Base-by-base conservation (phyloP, 2,797 vertebrate species). In the Pangasius larnaudii region DNA sequence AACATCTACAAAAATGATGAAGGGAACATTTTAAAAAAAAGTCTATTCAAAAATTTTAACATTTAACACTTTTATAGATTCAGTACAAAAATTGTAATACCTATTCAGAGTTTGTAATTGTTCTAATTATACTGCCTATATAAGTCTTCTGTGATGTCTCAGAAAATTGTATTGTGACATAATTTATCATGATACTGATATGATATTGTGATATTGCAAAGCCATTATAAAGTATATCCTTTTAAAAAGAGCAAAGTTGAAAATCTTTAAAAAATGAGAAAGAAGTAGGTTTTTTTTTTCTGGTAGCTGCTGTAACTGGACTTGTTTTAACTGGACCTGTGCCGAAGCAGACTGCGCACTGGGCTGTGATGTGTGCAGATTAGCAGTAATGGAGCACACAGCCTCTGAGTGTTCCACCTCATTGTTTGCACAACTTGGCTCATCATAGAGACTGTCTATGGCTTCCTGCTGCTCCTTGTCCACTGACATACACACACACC, bases 331-430 rank as follows among this genome's bases (percentile, higher is more conserved):
- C 83, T 71, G 53, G 85, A 61, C 74, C 53, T 87, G 53, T 36
- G 82, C 82, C 46, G 82, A 71, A 69, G 33, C 83, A 72, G 85
- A 65, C 79, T 86, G 84, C 27, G 36, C 86, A 85, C 67, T 88
- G 85, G 83, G 59, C 87, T 89, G 84, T 90, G 80, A 91, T 91
- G 84, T 89, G 91, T 88, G 88, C 90, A 90, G 90, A 89, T 86
- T 89, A 92, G 91, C 92, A 87, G 93, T 95, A 95, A 95, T 95
- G 94, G 95, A 95, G 93, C 93, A 91, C 91, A 90, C 90, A 94
- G 91, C 89, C 92, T 87, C 90, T 89, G 93, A 95, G 93, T 94
- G 94, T 96, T 96, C 94, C 92, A 93, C 92, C 89, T 92, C 87
- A 59, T 91, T 95, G 94, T 96, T 96, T 96, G 94, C 93, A 94